Conservation (phyloP, 1,140 invertebrate species). For the Drosophila athabasca region DNA sequence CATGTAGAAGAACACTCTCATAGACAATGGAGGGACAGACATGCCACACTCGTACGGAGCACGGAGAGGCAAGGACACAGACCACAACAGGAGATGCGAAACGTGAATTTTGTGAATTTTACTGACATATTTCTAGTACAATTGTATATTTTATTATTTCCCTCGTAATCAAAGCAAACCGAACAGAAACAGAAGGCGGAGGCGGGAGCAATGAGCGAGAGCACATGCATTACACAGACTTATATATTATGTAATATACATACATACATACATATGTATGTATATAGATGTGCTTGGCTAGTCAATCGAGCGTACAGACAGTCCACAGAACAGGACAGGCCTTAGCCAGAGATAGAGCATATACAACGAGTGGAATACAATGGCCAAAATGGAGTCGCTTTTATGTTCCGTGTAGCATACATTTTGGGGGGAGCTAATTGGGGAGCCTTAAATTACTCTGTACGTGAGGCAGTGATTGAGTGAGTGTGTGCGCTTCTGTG, state of each 20-base stretch:
- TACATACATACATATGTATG: conserved; percentile 1
- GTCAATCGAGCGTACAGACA: conserved; percentile 58
- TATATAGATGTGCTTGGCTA: conserved; percentile 24
- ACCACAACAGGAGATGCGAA: conserved; percentile 70
- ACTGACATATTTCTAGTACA: conserved; percentile 80
- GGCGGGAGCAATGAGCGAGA: conserved; percentile 8
- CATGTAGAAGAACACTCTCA: conserved; percentile 16
- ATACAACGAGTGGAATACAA: conserved; percentile 19
- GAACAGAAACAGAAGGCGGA: background rate
- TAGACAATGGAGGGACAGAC: conserved; percentile 36
- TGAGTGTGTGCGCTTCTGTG: conserved; percentile 14
- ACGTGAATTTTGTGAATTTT: conserved; percentile 78
- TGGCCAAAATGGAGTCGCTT: conserved; percentile 63
- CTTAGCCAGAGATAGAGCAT: conserved; percentile 54
- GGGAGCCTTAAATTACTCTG: conserved; percentile 63
- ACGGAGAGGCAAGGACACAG: conserved; percentile 28
- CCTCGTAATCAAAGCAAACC: conserved; percentile 67
- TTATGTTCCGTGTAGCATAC: conserved; percentile 41
- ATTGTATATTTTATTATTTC: conserved; percentile 79
- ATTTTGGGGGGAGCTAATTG: conserved; percentile 68
- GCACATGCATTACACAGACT: background rate
- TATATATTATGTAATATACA: background rate
- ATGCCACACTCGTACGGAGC: background rate
- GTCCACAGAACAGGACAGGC: conserved; percentile 14
- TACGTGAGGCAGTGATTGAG: conserved; percentile 8